Evolutionary conservation across 2,888 invertebrate species (phyloP), one percentile per base, ranked within the genome.

Genomic region (Heliconius aoede): DNA sequence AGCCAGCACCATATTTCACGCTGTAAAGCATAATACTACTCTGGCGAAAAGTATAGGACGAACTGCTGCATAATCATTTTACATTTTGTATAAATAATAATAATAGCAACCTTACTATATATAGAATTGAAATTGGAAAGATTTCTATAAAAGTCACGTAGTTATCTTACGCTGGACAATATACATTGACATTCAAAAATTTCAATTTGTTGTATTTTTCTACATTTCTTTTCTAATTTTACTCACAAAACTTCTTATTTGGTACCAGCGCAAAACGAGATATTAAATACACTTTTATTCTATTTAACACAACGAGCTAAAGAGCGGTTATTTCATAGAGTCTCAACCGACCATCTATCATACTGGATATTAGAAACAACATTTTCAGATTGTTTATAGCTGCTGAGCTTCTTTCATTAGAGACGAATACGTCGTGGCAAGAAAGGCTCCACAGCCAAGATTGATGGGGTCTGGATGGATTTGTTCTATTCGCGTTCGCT

Each of bases 381-480:
- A 89, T 91, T 91, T 89, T 87, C 87, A 88, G 89, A 91, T 93
- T 94, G 93, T 93, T 93, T 94, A 92, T 93, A 90, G 88, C 90
- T 90, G 89, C 89, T 90, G 91, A 93, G 92, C 92, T 91, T 91
- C 92, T 94, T 94, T 94, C 94, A 94, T 93, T 93, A 93, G 87
- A 90, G 88, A 85, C 88, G 87, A 83, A 87, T 89, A 90, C 90
- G 91, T 90, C 91, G 90, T 85, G 36, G 89, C 91, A 91, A 89
- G 88, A 89, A 85, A 84, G 84, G 86, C 87, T 86, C 82, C 83
- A 81, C 84, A 79, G 84, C 87, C 87, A 93, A 94, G 94, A 94
- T 94, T 94, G 94, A 94, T 94, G 92, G 89, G 86, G 84, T 85
- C 85, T 83, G 87, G 90, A 93, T 92, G 93, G 94, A 94, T 94